Evolutionary conservation across 2,888 invertebrate genomes (phyloP).

Genomic region (Zygogramma bicolorata): DNA sequence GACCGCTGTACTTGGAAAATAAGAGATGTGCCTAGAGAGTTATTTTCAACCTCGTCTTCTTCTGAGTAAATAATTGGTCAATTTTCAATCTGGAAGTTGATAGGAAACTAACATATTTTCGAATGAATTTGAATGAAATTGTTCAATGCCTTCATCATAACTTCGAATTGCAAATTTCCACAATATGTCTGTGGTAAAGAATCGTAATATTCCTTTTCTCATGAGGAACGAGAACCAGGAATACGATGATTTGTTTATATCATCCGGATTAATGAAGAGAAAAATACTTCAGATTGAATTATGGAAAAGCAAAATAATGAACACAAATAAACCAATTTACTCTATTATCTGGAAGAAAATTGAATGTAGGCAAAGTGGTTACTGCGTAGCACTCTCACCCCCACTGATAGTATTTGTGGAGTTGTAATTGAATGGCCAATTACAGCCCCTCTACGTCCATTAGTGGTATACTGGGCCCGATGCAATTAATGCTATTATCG

Average conservation of each 20-base stretch:
- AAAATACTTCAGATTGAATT: background rate
- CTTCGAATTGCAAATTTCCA: too few species aligned
- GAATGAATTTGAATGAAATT: too few species aligned
- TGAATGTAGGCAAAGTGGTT: constrained; percentile 32
- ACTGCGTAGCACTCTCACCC: constrained; percentile 55
- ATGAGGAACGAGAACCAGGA: too few species aligned
- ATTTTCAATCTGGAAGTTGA: too few species aligned
- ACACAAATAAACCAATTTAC: constrained; percentile 33
- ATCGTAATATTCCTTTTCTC: too few species aligned
- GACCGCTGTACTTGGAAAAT: too few species aligned
- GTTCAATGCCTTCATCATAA: too few species aligned
- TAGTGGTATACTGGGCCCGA: constrained; percentile 50
- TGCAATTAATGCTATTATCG: constrained; percentile 56
- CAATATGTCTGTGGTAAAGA: too few species aligned
- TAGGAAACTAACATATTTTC: too few species aligned
- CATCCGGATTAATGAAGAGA: constrained; percentile 13
- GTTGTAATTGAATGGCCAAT: constrained; percentile 60
- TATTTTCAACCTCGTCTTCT: too few species aligned
- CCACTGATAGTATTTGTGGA: constrained; percentile 55
- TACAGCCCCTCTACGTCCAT: constrained; percentile 57
- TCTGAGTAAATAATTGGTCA: too few species aligned
- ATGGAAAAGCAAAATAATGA: constrained; percentile 29
- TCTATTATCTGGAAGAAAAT: constrained; percentile 34
- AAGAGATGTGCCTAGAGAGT: too few species aligned
- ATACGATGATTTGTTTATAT: constrained; percentile 12